A percentile compares a stretch with the other conserved stretches of the same genome.
Evolutionary conservation across 2,888 invertebrate species (phyloP).

Genomic region (Hermaeophaga mercurialis): DNA sequence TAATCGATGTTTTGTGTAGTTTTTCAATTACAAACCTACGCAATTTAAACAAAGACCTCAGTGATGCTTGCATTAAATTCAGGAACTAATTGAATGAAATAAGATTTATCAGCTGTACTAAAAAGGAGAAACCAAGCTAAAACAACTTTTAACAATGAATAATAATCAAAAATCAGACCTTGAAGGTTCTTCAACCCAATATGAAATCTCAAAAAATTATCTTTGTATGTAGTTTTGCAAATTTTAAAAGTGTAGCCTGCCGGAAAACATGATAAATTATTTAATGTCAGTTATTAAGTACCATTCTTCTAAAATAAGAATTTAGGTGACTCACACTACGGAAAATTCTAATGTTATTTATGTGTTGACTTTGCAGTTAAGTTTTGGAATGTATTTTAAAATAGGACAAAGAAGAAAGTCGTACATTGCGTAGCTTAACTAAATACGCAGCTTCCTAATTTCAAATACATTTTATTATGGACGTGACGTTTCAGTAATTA

Average conservation of each 20-base stretch:
- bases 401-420: too few species aligned
- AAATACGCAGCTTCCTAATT: too few species aligned
- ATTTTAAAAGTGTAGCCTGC: not conserved
- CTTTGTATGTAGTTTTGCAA: not conserved
- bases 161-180: constrained; percentile 1
- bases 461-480: too few species aligned
- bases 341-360: too few species aligned
- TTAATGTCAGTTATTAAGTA: not conserved
- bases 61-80: not conserved
- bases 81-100: not conserved
- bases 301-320: too few species aligned
- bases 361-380: too few species aligned
- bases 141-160: not conserved
- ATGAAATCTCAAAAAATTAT: not conserved
- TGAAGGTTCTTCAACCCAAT: constrained; percentile 5
- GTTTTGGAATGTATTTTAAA: too few species aligned
- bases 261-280: not conserved
- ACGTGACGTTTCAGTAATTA: too few species aligned
- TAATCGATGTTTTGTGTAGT: too few species aligned
- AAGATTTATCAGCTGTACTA: not conserved
- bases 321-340: too few species aligned
- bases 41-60: not conserved
- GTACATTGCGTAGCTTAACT: too few species aligned
- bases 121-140: not conserved
- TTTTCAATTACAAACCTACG: too few species aligned